Conservation (phyloP, 2,797 vertebrate species). For the Sebastes diploproa region DNA sequence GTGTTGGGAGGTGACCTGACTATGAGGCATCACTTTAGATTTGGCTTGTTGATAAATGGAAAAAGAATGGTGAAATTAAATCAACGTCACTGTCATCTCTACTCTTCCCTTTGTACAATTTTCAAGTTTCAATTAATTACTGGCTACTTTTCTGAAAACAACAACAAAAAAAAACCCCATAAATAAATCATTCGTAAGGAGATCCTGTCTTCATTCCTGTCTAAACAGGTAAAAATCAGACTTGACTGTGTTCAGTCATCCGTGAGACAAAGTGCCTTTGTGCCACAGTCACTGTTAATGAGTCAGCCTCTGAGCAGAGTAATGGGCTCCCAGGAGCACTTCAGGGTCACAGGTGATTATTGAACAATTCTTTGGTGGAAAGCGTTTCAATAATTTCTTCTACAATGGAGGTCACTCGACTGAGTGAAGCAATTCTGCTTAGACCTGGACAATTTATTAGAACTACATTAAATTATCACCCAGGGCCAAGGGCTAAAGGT, state of each 20-base stretch:
- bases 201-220: neutral
- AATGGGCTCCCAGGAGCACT: slow-evolving; percentile 16
- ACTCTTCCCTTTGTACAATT: neutral
- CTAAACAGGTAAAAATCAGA: neutral
- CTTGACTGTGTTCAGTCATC: neutral
- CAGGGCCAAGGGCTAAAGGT: neutral
- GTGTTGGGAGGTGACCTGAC: neutral
- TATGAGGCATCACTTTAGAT: neutral
- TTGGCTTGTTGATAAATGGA: neutral
- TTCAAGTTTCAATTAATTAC: neutral
- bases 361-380: slow-evolving; percentile 12
- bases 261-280: slow-evolving; percentile 2
- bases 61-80: neutral
- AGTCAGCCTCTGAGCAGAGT: neutral
- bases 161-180: accelerated
- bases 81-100: neutral
- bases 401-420: neutral
- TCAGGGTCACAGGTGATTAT: slow-evolving; percentile 26
- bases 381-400: slow-evolving; percentile 19
- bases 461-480: slow-evolving; percentile 4
- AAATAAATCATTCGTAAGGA: neutral
- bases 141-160: neutral
- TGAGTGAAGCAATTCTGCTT: slow-evolving; percentile 7
- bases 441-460: neutral
- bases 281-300: neutral